phyloP scores from a whole-genome alignment of 2,797 vertebrate species.

The Ara ararauna region DNA sequence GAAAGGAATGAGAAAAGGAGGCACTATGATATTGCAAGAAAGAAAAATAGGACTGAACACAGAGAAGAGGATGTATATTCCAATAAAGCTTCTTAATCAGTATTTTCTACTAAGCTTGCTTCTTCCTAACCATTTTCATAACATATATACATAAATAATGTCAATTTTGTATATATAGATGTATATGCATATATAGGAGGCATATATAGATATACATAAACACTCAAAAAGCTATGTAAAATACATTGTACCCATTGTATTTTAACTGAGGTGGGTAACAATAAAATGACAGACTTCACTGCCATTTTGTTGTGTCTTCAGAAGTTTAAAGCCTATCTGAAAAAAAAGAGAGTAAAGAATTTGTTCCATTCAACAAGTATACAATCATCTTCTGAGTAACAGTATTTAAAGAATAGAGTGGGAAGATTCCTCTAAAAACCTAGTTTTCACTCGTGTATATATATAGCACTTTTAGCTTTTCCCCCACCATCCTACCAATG shows the following conservation, averaged over 20 bases:
- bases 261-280: conserved; percentile 79
- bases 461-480: neutral
- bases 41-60: conserved; percentile 33
- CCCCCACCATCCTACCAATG: neutral
- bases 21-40: conserved; percentile 57
- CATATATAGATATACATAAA: conserved; percentile 78
- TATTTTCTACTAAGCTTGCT: conserved; percentile 61
- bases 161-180: conserved; percentile 74
- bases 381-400: conserved; percentile 4
- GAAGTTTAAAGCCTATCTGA: conserved; percentile 79
- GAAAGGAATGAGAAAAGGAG: conserved; percentile 65
- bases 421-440: neutral
- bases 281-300: conserved; percentile 75
- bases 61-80: conserved; percentile 39
- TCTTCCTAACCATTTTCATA: conserved; percentile 59
- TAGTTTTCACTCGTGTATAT: neutral
- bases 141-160: conserved; percentile 68
- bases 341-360: conserved; percentile 76
- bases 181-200: conserved; percentile 69
- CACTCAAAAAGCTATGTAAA: conserved; percentile 76
- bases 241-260: conserved; percentile 78
- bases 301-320: conserved; percentile 80
- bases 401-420: conserved; percentile 2
- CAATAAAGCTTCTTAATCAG: conserved; percentile 3
- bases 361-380: conserved; percentile 69